Conservation (phyloP, 2,888 invertebrate genomes). For the Anoncus sp. region DNA sequence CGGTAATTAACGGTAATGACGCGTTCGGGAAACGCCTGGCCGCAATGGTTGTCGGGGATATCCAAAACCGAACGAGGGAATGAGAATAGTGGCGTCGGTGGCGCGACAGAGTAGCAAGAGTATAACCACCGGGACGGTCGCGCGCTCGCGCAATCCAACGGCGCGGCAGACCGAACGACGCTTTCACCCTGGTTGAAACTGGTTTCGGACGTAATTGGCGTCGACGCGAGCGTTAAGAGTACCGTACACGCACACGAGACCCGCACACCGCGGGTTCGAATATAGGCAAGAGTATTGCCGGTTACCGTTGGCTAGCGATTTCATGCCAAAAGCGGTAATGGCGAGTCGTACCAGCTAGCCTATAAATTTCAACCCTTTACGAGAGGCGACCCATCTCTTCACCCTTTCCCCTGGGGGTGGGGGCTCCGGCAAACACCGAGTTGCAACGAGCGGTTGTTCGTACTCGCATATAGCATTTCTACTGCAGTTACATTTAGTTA, state of each 20-base stretch:
- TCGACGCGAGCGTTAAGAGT: slow-evolving; percentile 74
- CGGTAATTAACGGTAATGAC: slow-evolving; percentile 70
- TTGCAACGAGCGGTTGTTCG: slow-evolving; percentile 2
- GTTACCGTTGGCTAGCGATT: slow-evolving; percentile 39
- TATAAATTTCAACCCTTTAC: slow-evolving; percentile 64
- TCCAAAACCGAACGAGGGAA: slow-evolving; percentile 67
- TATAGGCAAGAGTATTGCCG: slow-evolving; percentile 42
- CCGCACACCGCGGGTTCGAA: slow-evolving; percentile 33
- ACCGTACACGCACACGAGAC: slow-evolving; percentile 56
- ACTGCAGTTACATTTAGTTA: slow-evolving; percentile 30
- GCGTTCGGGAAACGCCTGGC: slow-evolving; percentile 46
- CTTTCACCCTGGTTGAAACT: slow-evolving; percentile 69
- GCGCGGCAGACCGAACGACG: slow-evolving; percentile 58
- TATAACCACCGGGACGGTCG: slow-evolving; percentile 37
- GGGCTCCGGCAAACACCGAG: slow-evolving; percentile 13
- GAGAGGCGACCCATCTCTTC: slow-evolving; percentile 30
- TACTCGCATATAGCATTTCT: slow-evolving; percentile 33
- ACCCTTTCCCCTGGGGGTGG: background rate
- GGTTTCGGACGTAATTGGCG: slow-evolving; percentile 78
- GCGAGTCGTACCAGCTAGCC: slow-evolving; percentile 46
- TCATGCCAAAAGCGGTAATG: slow-evolving; percentile 57
- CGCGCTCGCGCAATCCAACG: slow-evolving; percentile 6
- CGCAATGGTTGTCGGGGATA: slow-evolving; percentile 60
- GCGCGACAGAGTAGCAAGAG: slow-evolving; percentile 39
- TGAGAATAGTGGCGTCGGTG: slow-evolving; percentile 49